Evolutionary conservation across 2,888 invertebrate genomes (phyloP), one percentile per base, ranked within the genome.

Genomic region (Dicyrtoma fusca): DNA sequence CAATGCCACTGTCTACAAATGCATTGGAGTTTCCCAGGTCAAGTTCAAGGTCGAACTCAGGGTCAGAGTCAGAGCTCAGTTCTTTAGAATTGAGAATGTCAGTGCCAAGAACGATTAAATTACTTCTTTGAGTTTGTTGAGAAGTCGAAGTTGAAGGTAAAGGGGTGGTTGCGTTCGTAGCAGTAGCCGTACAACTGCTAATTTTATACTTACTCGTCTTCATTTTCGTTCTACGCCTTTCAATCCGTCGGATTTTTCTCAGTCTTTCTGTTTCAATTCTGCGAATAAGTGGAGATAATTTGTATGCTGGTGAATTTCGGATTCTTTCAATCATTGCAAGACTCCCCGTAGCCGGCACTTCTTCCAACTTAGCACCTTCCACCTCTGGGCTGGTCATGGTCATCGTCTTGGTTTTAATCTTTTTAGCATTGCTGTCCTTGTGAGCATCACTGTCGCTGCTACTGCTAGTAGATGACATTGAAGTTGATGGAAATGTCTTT

Each of bases 181-280:
- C 53, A 53, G n/a, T 53, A 1, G 4, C 17, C 8, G 26, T 26
- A 26, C 13, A 14, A 8, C 3, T 23, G 14, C 1, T 57, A 5
- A 11, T 57, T 57, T 57, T 23, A 14, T 23, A 25, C 23, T 57
- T 14, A 57, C 1, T 23, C 25, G 19, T 19, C 49, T 45, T 65
- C 34, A 57, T 65, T 49, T 34, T 45, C 17, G 44, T 23, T 45
- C 19, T 42, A 23, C 34, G 45, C 61, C 51, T 25, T 59, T 25
- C 26, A 23, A 14, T 26, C 26, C 55, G 44, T 14, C 34, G 42
- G 10, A 71, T 23, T 49, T 71, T 64, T 53, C 42, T 64, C 72
- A 72, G 61, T 61, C 69, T 72, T 69, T 62, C 69, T 8, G 42
- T 61, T 55, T 72, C 72, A 47, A 72, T 72, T 72, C 69, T 62